A percentile compares a stretch with the other conserved stretches of the same genome.
Conservation (phyloP, 2,797 vertebrate genomes). For the Hozukius guyotensis region DNA sequence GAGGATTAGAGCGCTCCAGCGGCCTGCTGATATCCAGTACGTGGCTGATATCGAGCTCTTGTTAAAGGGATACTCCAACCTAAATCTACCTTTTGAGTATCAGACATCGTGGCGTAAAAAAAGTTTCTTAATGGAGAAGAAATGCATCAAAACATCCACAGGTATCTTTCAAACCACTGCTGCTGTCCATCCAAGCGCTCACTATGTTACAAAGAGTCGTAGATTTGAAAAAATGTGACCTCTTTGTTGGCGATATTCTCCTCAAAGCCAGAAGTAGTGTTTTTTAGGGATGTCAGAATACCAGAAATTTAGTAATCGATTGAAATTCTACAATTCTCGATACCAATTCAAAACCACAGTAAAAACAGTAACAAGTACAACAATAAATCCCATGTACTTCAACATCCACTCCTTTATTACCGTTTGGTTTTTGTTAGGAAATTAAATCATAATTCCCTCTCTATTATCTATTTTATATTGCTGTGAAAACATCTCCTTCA, state of each 20-base stretch:
- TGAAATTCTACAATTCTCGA: too few relatives aligned
- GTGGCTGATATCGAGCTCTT: neutral
- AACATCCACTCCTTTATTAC: too few relatives aligned
- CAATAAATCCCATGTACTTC: too few relatives aligned
- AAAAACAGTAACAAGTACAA: rapidly evolving
- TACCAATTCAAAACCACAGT: too few relatives aligned
- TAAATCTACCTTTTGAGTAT: neutral
- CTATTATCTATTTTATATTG: too few relatives aligned
- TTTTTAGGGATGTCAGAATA: neutral
- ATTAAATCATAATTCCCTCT: too few relatives aligned
- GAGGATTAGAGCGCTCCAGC: neutral
- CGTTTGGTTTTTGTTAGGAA: too few relatives aligned
- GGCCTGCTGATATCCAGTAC: neutral
- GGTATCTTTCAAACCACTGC: neutral
- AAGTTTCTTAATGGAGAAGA: neutral
- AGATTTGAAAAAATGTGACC: neutral
- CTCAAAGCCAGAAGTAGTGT: neutral
- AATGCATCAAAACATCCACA: neutral
- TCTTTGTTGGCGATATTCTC: neutral
- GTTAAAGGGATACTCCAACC: neutral
- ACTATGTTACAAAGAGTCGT: neutral
- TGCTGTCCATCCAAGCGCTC: neutral
- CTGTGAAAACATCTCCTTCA: too few relatives aligned
- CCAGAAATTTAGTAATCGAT: too few relatives aligned
- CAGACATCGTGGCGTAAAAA: too few relatives aligned